Evolutionary conservation across 2,113 vertebrate species (phyloP), one percentile per base, ranked within the genome.

Genomic region (Pseudois nayaur): DNA sequence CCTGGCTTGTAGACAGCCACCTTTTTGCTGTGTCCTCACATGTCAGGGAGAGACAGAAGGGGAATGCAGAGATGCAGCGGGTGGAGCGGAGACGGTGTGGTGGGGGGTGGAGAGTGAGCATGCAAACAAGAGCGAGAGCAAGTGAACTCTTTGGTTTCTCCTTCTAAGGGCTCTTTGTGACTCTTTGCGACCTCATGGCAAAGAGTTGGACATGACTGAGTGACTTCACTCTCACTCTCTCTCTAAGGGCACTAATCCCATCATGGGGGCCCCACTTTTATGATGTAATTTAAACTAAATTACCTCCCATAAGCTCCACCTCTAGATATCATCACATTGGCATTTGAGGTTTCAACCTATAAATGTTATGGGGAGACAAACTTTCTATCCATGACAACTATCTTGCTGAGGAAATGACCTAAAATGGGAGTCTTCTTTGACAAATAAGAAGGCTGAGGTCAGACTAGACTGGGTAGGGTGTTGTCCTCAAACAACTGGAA

Each of bases 401-500:
- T 67, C 62, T 64, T 94, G 45, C 67, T 86, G 48, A 92, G 81
- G 29, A 93, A 62, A 52, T 13, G 54, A 82, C 3, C 89, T 83
- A n/a, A 57, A 83, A 55, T 67, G 36, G 19, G n/a, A 43, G 8
- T 62, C 15, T 79, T 50, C 52, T 94, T 86, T 93, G 57, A 91
- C 62, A 96, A 85, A 82, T 31, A 87, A 64, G 43, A 29, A 40
- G 64, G n/a, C 6, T 2, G 16, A 82, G 15, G 27, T 87, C 36
- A 54, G 16, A 57, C 36, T 50, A 36, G 54, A 81, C 5, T 14
- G 5, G 15, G 21, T 6, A 57, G 1, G 7, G 29, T 48, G 1
- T 78, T 52, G 11, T 85, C 14, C 64, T 94, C 45, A 82, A 88
- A 21, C 19, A 79, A 33, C 1, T 57, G 57, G 62, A 82, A 82